Evolutionary conservation across 2,888 invertebrate species (phyloP), one percentile per base, ranked within the genome.

Genomic region (Dendrolimus pini): DNA sequence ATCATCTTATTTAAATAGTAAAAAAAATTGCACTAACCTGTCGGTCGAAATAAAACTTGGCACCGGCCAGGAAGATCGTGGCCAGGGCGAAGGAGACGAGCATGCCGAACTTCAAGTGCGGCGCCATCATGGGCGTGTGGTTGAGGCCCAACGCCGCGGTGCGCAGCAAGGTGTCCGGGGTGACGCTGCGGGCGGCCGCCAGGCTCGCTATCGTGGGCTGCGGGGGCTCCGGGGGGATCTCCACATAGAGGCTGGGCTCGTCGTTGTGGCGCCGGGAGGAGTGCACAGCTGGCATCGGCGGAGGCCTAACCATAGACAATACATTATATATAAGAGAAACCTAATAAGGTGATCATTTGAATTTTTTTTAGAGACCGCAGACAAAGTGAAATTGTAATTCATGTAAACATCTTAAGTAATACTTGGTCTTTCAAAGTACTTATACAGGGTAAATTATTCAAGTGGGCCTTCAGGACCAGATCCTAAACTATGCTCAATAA

Each of bases 11-110:
- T 30, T 30, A 30, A 30, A 30, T 30, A 30, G 30, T n/a, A 18
- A 18, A 30, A 30, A 30, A 6, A 6, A 30, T 30, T 3, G 54
- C 42, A 60, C 76, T 71, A 18, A 93, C 93, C 85, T 94, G 93
- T 68, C 92, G 90, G 73, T 94, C 94, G 62, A 95, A 94, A 73
- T 95, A 95, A 77, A 94, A 94, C 82, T 94, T 95, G 41, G 93
- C 93, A 41, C 93, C 94, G 0, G 93, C 94, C 56, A 95, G 87
- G 72, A 95, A 94, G 52, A 94, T 92, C 0, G 94, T 93, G 1
- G 94, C 93, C 55, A 95, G 78, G 12, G 93, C 93, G 68, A 95
- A 92, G 1, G 94, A 94, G 53, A 94, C 93, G 85, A 95, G 94
- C 85, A 95, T 93, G 58, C 93, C 94, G 73, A 93, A 94, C 81